phyloP scores from a whole-genome alignment of 2,113 vertebrate genomes.

The Struthio camelus region DNA sequence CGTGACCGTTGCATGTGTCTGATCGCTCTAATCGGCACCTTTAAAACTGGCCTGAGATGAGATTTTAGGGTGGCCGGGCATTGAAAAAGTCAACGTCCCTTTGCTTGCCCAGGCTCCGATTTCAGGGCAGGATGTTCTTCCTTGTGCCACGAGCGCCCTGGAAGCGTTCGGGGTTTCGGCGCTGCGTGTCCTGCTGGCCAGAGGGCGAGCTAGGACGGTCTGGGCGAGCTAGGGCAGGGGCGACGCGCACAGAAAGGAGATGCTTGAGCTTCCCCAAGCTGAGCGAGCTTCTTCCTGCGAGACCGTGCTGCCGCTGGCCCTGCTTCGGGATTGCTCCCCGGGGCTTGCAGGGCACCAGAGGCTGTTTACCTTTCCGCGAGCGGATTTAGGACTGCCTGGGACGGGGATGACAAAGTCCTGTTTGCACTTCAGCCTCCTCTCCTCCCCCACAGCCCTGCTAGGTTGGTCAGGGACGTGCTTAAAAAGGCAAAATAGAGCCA shows the following conservation, averaged over 20 bases:
- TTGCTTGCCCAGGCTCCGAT: background rate
- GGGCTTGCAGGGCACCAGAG: fast-evolving
- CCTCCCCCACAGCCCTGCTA: background rate
- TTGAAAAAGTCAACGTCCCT: background rate
- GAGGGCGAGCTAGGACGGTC: no score
- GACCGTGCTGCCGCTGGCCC: background rate
- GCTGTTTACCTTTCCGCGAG: background rate
- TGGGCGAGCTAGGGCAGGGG: no score
- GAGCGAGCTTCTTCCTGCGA: no score
- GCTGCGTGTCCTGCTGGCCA: no score
- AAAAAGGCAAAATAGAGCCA: background rate
- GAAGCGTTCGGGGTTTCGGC: no score
- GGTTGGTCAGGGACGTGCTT: background rate
- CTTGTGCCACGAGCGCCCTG: no score
- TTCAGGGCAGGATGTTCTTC: background rate
- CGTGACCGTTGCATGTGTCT: background rate
- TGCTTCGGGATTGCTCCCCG: background rate
- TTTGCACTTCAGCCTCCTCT: background rate
- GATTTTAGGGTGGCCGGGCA: background rate
- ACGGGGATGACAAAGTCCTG: constrained; percentile 19
- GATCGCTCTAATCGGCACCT: background rate
- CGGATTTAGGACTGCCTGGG: background rate
- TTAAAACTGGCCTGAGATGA: background rate
- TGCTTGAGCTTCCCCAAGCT: no score
- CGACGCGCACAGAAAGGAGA: no score